Percentiles rank a stretch among this genome's conserved stretches.
Conservation (phyloP, 92 coral and sea anemone genomes). For the Palythoa grandiflora region DNA sequence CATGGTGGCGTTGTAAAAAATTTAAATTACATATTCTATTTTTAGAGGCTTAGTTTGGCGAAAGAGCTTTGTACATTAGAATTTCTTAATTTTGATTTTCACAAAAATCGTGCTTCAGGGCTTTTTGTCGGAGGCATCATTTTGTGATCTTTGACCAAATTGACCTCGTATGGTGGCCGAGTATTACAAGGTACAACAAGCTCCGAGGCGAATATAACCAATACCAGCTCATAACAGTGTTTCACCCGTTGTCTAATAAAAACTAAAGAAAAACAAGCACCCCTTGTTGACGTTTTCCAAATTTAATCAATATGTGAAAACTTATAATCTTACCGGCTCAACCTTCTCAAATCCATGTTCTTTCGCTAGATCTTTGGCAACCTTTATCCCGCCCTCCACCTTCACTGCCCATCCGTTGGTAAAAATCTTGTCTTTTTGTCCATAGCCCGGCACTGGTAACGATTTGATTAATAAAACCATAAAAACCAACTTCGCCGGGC, state of each 20-base stretch:
- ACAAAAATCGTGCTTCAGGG: constrained; percentile 22
- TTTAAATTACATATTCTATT: constrained; percentile 35
- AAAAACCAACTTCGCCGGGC: constrained; percentile 75
- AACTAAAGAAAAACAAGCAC: constrained; percentile 28
- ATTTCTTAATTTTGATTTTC: neutral
- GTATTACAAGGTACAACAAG: constrained; percentile 24
- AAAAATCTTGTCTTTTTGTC: constrained; percentile 69
- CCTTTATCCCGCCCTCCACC: constrained; percentile 85
- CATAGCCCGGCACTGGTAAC: constrained; percentile 38
- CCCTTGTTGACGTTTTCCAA: constrained; percentile 29
- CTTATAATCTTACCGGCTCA: constrained; percentile 71
- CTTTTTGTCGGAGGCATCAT: neutral
- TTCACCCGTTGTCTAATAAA: constrained; percentile 35
- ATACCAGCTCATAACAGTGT: constrained; percentile 31
- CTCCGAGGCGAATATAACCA: constrained; percentile 1
- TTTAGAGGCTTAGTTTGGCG: constrained; percentile 8
- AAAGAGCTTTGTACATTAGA: neutral
- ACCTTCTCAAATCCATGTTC: constrained; percentile 95
- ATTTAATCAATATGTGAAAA: neutral
- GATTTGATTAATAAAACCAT: constrained; percentile 56
- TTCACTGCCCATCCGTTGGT: constrained; percentile 99
- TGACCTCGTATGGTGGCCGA: constrained; percentile 54
- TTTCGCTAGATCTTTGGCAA: constrained; percentile 87
- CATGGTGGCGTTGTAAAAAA: constrained; percentile 53
- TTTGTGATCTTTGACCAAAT: constrained; percentile 38